Base-by-base conservation (phyloP, 2,797 vertebrate genomes). In the Argya squamiceps region DNA sequence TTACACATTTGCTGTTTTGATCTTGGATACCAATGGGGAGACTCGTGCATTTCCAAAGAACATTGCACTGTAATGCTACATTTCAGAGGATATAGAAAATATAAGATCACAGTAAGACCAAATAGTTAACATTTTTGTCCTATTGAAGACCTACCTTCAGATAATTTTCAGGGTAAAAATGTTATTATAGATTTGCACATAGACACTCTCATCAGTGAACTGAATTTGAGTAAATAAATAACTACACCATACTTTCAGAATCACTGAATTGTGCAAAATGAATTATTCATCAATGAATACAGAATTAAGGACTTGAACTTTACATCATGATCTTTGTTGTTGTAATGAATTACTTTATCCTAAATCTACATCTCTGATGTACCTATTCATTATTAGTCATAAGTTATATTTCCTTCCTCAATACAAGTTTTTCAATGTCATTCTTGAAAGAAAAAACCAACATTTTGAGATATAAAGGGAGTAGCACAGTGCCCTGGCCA, bases 401-500 rank as follows among this genome's bases (percentile, higher is more conserved):
- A 13, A 23, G 3, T n/a, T 29, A 7, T 27, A 27, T 75, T 79
- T 92, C 7, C 15, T 75, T 78, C 2, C 6, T 65, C 19, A 50
- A 15, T 26, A 7, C 6, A 78, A 77, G 17, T 19, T 60, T 70
- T 63, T 47, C 26, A 56, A 15, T 65, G 7, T 1, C 11, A 37
- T 27, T 67, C 63, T 20, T 5, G 4, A 39, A 52, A 67, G 39
- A 59, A 20, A 50, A 17, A 10, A 65, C 12, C 12, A 32, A 18
- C 0, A 3, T 16, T 37, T 36, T 69, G 29, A 78, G 41, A 36
- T 68, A 21, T 5, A 12, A 49, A 36, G 44, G 30, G 8, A 36
- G 8, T 30, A 32, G 1, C 9, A 59, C n/a, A 16, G 3, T 44
- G 4, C 1, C 29, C n/a, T 67, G 14, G 3, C 4, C 83, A 13